phyloP scores from a whole-genome alignment of 2,888 invertebrate genomes.

The Copidosoma aretas region DNA sequence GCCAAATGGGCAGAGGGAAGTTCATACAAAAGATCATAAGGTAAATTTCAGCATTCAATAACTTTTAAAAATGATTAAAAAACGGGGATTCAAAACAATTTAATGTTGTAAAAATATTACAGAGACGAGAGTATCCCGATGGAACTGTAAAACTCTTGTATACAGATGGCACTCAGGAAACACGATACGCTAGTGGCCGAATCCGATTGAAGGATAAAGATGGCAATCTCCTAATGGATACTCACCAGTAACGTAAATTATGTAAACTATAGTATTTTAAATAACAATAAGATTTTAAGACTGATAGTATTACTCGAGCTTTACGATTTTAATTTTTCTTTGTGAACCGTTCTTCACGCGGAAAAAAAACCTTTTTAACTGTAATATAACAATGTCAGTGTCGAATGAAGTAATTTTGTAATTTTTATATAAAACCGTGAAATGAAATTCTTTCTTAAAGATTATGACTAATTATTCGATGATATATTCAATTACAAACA shows the following conservation, averaged over 20 bases:
- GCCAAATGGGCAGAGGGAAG: constrained; percentile 88
- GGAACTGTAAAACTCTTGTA: constrained; percentile 90
- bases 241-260: constrained; percentile 47
- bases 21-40: constrained; percentile 83
- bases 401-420: constrained; percentile 15
- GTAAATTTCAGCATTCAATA: constrained; percentile 59
- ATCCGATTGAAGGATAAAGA: constrained; percentile 85
- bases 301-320: constrained; percentile 21
- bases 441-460: constrained; percentile 16
- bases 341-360: constrained; percentile 22
- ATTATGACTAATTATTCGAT: background rate
- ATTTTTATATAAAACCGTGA: constrained; percentile 21
- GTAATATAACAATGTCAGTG: too few relatives aligned
- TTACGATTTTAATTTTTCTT: constrained; percentile 11
- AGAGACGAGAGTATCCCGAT: constrained; percentile 91
- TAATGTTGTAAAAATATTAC: constrained; percentile 44
- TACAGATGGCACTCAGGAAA: constrained; percentile 88
- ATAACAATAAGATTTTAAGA: constrained; percentile 13
- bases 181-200: constrained; percentile 88
- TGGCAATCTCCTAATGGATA: constrained; percentile 83
- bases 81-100: background rate
- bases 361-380: background rate
- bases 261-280: constrained; percentile 10
- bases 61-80: background rate
- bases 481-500: too few relatives aligned